Base-by-base conservation (phyloP, 2,113 vertebrate species). In the Eurystomus gularis region DNA sequence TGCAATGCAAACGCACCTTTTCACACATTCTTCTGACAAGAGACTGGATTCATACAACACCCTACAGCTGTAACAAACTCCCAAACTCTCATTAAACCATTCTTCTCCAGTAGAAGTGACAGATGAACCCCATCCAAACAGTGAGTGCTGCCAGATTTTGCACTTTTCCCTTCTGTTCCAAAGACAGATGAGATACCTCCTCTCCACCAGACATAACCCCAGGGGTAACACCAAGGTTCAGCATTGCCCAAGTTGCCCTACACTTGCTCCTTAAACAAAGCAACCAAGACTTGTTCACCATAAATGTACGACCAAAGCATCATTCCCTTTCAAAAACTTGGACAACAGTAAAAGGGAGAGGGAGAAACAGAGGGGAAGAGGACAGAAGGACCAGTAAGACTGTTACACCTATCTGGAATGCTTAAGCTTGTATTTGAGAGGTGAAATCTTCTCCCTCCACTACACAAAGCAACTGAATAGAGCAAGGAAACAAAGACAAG, bases 251-350 rank as follows among this genome's bases (percentile, higher is more conserved):
- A 48, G 11, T 9, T 58, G 20, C 54, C 42, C 70, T 76, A 23
- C 49, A 17, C 18, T 70, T 35, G 4, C 28, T 95, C 31, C 42
- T 64, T 76, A 69, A 82, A 72, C 13, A 2, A 82, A 58, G 51
- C 3, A 16, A 93, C 33, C 29, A n/a, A 48, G 44, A 58, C 40
- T 65, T 42, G 23, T 28, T 87, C 29, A 62, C 23, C 57, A 77
- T 14, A 62, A 1, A 6, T 0, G 0, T 23, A 58, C 0, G 2
- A 52, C 26, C 40, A 62, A 39, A 82, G 70, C 29, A 88, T 51
- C 28, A 10, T 28, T 54, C 39, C 26, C 26, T 82, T 82, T 66
- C 52, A 91, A 77, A 82, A 82, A 46, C 9, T 3, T 70, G 13
- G 13, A 69, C 1, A 2, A 76, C 1, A 2, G 57, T 58, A 29